These are phyloP conservation scores for Herpailurus yagouaroundi DNA, from an alignment of 2,113 vertebrate species.

Conservation along the genomic window DNA sequence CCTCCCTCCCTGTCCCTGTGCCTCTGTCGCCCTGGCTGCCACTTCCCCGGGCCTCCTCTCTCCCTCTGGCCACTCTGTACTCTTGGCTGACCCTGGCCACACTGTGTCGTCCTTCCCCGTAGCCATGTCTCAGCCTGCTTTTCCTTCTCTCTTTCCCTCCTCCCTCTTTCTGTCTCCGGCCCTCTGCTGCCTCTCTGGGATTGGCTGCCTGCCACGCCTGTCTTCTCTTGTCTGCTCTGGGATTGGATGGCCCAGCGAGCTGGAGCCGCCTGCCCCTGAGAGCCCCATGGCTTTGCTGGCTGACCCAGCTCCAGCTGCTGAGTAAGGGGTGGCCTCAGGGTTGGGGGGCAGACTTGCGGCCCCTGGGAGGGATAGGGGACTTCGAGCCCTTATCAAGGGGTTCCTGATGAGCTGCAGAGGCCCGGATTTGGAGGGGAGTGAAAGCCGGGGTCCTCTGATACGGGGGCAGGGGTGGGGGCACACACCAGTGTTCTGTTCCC, in stretches of 20 bases:
- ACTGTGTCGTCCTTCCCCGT: not conserved
- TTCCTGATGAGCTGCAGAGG: not conserved
- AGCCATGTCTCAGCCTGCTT: constrained; percentile 72
- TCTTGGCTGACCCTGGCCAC: not conserved
- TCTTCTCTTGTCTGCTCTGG: constrained; percentile 84
- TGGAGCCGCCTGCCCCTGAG: constrained; percentile 92
- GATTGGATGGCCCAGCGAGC: constrained; percentile 93
- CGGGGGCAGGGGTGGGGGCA: not conserved
- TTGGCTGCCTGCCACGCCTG: constrained; percentile 83
- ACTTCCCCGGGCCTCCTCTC: not conserved
- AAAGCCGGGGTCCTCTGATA: not conserved
- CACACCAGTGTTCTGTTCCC: not conserved
- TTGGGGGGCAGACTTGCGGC: not conserved
- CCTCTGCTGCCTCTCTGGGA: constrained; percentile 80
- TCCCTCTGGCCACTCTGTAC: not conserved
- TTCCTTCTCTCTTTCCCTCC: constrained; percentile 68
- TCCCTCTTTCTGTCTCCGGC: constrained; percentile 66
- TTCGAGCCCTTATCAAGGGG: not conserved
- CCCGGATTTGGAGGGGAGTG: not conserved
- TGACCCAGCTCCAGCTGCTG: constrained; percentile 92
- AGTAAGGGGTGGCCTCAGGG: constrained; percentile 88
- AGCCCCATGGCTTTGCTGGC: constrained; percentile 93
- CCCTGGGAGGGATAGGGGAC: constrained; percentile 47
- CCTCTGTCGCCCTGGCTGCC: not conserved
- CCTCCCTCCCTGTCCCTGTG: not conserved